A percentile compares a stretch with the other conserved stretches of the same genome.
phyloP scores from a whole-genome alignment of 2,797 vertebrate genomes.

The Odontamblyopus rebecca region DNA sequence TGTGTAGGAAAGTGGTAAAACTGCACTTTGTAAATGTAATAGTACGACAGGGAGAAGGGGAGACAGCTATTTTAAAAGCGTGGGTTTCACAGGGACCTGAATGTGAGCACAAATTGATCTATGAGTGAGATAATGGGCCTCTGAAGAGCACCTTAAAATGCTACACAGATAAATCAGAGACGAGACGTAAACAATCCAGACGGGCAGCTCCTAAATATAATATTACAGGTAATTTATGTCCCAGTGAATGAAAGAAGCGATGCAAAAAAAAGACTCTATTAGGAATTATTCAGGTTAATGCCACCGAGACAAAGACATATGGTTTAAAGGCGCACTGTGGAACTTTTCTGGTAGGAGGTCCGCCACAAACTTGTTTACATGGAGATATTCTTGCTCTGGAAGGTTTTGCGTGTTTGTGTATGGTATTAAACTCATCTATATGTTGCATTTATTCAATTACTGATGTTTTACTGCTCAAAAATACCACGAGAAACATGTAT shows the following conservation, averaged over 20 bases:
- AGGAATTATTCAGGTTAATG: neutral
- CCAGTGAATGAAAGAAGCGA: too few species aligned
- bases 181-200: constrained; percentile 2
- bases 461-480: too few species aligned
- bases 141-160: constrained; percentile 3
- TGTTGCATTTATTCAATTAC: too few species aligned
- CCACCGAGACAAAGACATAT: neutral
- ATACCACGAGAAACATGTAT: too few species aligned
- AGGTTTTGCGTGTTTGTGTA: too few species aligned
- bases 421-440: too few species aligned
- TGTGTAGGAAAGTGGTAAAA: too few species aligned
- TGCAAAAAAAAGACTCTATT: neutral
- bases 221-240: neutral
- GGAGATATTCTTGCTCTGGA: too few species aligned
- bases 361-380: too few species aligned
- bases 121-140: constrained; percentile 2
- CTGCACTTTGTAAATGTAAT: neutral
- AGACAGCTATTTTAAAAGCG: neutral
- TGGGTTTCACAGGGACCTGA: neutral
- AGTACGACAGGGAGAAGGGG: neutral
- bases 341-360: too few species aligned
- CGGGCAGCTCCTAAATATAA: neutral
- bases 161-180: neutral
- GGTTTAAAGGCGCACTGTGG: neutral
- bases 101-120: constrained; percentile 4